Conservation (phyloP, 2,113 vertebrate genomes). For the Mus pahari region DNA sequence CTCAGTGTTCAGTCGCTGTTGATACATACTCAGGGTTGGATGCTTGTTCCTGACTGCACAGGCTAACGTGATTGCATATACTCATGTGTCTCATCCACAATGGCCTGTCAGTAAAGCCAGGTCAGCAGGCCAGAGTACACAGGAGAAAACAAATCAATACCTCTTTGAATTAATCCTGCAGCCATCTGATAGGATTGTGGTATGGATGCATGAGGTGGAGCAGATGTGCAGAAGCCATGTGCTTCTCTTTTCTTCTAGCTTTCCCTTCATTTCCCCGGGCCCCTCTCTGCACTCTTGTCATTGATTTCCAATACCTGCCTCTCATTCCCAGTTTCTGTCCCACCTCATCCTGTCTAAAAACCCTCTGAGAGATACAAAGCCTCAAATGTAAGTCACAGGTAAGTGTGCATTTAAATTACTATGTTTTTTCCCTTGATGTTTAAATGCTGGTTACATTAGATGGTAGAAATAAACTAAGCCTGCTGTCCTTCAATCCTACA, state of each 20-base stretch:
- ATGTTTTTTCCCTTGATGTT: background rate
- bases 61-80: background rate
- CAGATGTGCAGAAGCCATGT: constrained; percentile 3
- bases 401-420: background rate
- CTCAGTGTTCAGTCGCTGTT: fast-evolving
- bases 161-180: constrained; percentile 94
- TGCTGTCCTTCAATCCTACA: background rate
- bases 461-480: background rate
- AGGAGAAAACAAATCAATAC: constrained; percentile 90
- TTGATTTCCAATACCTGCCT: background rate
- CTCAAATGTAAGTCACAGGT: background rate
- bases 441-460: background rate
- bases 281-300: fast-evolving
- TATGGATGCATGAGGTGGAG: constrained; percentile 87
- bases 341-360: background rate
- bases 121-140: constrained; percentile 80
- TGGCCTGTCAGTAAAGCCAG: constrained; percentile 87
- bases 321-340: background rate
- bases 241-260: background rate
- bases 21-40: background rate
- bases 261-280: background rate
- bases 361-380: background rate
- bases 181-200: constrained; percentile 91
- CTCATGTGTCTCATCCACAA: constrained; percentile 76
- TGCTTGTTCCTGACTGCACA: constrained; percentile 58